Conservation (phyloP, 1,140 invertebrate genomes). For the Plodia interpunctella region DNA sequence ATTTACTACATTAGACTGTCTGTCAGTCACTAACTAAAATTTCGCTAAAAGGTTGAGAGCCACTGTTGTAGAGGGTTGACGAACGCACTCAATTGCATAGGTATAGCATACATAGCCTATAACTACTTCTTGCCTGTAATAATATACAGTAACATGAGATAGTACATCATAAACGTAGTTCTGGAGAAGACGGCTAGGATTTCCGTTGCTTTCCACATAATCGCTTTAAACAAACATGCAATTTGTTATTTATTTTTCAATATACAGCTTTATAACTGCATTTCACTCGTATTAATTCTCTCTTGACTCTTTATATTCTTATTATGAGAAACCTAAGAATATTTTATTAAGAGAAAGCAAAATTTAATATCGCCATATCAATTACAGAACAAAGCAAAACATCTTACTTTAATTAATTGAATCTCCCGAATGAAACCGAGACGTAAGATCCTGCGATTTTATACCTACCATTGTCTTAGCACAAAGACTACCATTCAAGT, state of each 20-base stretch:
- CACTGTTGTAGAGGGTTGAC: no score
- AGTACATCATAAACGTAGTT: not conserved
- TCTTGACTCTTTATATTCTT: no score
- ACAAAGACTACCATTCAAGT: conserved; percentile 36
- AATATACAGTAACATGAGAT: not conserved
- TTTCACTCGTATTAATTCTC: no score
- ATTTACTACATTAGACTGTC: no score
- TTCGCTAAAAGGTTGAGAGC: no score
- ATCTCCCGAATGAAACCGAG: conserved; percentile 35
- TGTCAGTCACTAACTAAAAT: no score
- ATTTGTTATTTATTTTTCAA: not conserved
- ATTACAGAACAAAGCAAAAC: conserved; percentile 21
- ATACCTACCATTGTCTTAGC: conserved; percentile 32
- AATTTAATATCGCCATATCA: conserved; percentile 26
- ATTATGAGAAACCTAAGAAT: not conserved
- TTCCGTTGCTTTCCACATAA: conserved; percentile 1
- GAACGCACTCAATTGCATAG: no score
- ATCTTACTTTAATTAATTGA: conserved; percentile 46
- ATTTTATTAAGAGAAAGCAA: conserved; percentile 15
- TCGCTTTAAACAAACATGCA: not conserved
- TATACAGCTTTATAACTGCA: no score
- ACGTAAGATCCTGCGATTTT: conserved; percentile 32
- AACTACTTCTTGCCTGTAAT: no score
- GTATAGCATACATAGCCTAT: no score
- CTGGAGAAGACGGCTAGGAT: not conserved